Evolutionary conservation across 92 coral and sea anemone species (phyloP).

Genomic region (Paragorgia papillata): DNA sequence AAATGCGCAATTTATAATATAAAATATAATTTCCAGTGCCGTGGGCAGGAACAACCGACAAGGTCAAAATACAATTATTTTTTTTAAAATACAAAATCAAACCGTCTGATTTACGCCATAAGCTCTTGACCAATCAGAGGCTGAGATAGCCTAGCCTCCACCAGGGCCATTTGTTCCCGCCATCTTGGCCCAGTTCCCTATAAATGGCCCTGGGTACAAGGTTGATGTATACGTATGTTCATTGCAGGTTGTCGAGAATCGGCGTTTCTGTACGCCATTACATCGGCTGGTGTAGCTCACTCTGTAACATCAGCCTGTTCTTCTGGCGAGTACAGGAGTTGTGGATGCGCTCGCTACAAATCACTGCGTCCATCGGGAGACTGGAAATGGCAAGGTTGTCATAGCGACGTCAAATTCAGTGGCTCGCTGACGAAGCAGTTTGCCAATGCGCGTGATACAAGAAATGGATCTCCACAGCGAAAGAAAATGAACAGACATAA

Average conservation of each 20-base stretch:
- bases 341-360: constrained; percentile 86
- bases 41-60: too few relatives aligned
- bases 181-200: too few relatives aligned
- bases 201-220: too few relatives aligned
- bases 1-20: too few relatives aligned
- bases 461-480: constrained; percentile 56
- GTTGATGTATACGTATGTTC: too few relatives aligned
- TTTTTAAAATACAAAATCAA: too few relatives aligned
- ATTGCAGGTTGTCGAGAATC: constrained; percentile 87
- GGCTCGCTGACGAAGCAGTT: constrained; percentile 80
- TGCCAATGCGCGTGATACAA: constrained; percentile 79
- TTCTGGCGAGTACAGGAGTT: constrained; percentile 73
- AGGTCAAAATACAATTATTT: too few relatives aligned
- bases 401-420: constrained; percentile 89
- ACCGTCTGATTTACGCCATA: too few relatives aligned
- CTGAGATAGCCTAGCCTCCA: too few relatives aligned
- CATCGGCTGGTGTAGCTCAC: constrained; percentile 97
- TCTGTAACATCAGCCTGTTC: constrained; percentile 84
- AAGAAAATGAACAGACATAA: constrained; percentile 89
- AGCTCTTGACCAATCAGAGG: too few relatives aligned
- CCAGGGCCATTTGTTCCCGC: too few relatives aligned
- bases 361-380: constrained; percentile 71
- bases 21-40: too few relatives aligned
- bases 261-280: constrained; percentile 88
- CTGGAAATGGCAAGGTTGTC: constrained; percentile 98